Conservation (phyloP, 2,888 invertebrate genomes). For the Anoncus sp. region DNA sequence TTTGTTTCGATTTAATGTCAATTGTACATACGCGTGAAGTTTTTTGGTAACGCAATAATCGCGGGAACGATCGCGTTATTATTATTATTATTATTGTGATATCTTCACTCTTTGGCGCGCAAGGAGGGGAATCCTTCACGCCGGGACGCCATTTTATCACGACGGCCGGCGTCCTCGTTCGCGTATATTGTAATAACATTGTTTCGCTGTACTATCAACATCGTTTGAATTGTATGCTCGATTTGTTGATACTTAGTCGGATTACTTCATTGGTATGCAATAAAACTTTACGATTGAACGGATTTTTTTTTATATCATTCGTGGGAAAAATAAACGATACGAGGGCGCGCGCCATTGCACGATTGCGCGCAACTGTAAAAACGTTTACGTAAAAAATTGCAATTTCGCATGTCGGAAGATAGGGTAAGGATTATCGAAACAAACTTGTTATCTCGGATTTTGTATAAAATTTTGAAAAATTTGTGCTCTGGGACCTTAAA, state of each 20-base stretch:
- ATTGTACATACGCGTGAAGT: not conserved
- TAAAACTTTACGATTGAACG: not conserved
- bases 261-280: not conserved
- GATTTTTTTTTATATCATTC: not conserved
- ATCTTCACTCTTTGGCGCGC: too few species aligned
- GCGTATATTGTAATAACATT: not conserved
- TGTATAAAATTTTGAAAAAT: not conserved
- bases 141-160: conserved; percentile 63
- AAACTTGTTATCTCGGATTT: not conserved
- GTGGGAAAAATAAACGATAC: not conserved
- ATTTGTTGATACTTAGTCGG: not conserved
- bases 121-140: conserved; percentile 28
- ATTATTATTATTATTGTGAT: conserved; percentile 2
- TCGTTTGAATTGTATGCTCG: not conserved
- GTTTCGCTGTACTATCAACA: not conserved
- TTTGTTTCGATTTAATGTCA: not conserved
- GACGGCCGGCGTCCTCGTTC: conserved; percentile 57
- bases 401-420: conserved; percentile 7
- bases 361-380: conserved; percentile 14
- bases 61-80: not conserved
- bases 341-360: conserved; percentile 33
- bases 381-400: conserved; percentile 10
- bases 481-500: not conserved
- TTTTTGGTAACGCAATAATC: not conserved
- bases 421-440: conserved; percentile 1